These are phyloP conservation scores for Mustelus asterias DNA, from an alignment of 2,113 vertebrate species.

Conservation along the genomic window DNA sequence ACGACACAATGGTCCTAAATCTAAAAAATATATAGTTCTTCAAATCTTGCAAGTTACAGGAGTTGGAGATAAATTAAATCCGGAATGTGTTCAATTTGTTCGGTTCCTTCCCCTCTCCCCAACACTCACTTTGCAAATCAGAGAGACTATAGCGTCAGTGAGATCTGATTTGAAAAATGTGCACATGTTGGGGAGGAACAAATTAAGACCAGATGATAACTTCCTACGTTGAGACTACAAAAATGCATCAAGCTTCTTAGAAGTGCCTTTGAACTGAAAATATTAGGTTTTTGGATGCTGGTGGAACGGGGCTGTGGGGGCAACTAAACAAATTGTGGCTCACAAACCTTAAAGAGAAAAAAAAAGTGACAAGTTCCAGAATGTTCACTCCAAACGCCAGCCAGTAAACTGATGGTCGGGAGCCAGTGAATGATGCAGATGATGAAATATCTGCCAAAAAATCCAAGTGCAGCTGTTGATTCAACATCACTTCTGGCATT, in stretches of 20 bases:
- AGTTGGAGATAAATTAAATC: background rate
- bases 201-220: background rate
- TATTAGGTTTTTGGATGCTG: background rate
- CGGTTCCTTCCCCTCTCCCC: background rate
- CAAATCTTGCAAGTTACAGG: background rate
- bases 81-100: background rate
- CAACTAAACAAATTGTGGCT: background rate
- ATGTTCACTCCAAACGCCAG: background rate
- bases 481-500: background rate
- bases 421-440: background rate
- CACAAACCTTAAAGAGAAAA: background rate
- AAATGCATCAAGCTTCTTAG: background rate
- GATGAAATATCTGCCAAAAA: slow-evolving; percentile 1
- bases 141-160: background rate
- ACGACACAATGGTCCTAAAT: background rate
- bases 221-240: too few relatives aligned
- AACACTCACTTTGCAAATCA: background rate
- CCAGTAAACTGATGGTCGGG: background rate
- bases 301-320: background rate
- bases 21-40: background rate
- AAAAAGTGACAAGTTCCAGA: background rate
- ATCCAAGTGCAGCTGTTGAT: background rate
- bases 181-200: background rate
- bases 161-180: background rate
- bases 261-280: background rate